Percentiles rank a stretch among this genome's conserved stretches.
These are phyloP conservation scores for Zophobas morio DNA, from an alignment of 1,140 invertebrate species.

Conservation along the genomic window DNA sequence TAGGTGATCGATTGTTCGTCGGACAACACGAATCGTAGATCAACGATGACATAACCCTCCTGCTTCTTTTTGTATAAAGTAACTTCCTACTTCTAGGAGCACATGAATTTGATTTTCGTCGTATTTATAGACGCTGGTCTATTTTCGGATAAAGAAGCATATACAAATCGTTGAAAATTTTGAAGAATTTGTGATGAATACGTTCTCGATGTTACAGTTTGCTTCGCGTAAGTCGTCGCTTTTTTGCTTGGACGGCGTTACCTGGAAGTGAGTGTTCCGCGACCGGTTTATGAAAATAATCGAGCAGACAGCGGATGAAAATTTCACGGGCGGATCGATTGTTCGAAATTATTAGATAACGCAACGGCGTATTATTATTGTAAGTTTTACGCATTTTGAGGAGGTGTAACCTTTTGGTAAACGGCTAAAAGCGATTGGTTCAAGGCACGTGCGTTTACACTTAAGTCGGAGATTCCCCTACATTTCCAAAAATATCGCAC, in stretches of 20 bases:
- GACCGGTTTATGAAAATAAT: slow-evolving; percentile 37
- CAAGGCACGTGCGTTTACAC: slow-evolving; percentile 37
- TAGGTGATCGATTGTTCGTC: too few species aligned
- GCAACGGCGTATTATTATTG: background rate
- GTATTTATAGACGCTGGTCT: slow-evolving; percentile 62
- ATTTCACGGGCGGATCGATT: background rate
- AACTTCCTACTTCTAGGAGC: slow-evolving; percentile 58
- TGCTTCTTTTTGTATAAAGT: slow-evolving; percentile 39
- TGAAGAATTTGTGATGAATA: slow-evolving; percentile 33
- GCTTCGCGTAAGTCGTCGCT: background rate
- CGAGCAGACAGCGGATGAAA: background rate
- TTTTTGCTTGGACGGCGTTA: slow-evolving; percentile 1
- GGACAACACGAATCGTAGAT: too few species aligned
- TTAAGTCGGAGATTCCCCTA: slow-evolving; percentile 2
- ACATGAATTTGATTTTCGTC: slow-evolving; percentile 61
- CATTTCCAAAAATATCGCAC: slow-evolving; percentile 23
- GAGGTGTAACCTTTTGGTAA: slow-evolving; percentile 20
- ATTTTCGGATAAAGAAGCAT: slow-evolving; percentile 64
- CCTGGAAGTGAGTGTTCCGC: slow-evolving; percentile 16
- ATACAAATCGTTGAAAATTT: slow-evolving; percentile 59
- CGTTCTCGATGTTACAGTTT: background rate
- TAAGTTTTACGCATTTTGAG: slow-evolving; percentile 15
- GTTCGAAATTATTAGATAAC: slow-evolving; percentile 9
- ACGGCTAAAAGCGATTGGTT: slow-evolving; percentile 37
- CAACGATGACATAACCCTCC: background rate